These are phyloP conservation scores for Hemitrygon akajei DNA, from an alignment of 2,797 vertebrate genomes.

Conservation along the genomic window DNA sequence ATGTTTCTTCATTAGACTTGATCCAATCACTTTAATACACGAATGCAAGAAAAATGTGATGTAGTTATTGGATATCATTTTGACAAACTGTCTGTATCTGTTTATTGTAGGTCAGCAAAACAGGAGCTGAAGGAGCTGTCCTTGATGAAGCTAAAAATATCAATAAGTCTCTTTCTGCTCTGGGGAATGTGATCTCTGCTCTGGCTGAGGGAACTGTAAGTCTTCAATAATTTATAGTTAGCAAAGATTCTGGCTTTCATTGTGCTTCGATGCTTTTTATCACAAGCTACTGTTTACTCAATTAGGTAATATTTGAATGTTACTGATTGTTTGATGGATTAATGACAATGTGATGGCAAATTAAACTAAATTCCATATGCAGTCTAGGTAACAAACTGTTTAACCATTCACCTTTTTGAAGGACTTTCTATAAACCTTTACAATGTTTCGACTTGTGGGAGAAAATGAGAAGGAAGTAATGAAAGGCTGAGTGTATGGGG, in stretches of 20 bases:
- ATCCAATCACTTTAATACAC: conserved; percentile 6
- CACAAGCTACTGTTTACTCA: neutral
- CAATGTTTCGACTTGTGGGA: neutral
- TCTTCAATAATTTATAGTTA: conserved; percentile 41
- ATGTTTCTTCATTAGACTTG: neutral
- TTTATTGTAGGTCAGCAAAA: conserved; percentile 82
- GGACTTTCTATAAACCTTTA: neutral
- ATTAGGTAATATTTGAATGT: neutral
- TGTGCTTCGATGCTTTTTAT: neutral
- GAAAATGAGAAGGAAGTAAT: neutral
- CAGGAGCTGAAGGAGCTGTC: conserved; percentile 84
- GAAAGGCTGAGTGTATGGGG: neutral
- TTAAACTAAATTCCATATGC: neutral
- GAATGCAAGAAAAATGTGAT: neutral
- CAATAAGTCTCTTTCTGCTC: conserved; percentile 89
- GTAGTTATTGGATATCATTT: neutral
- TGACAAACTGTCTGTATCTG: conserved; percentile 37
- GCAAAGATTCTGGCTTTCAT: neutral
- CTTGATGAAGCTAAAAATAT: conserved; percentile 95
- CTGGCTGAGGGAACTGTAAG: conserved; percentile 89
- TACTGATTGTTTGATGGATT: neutral
- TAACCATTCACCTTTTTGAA: neutral
- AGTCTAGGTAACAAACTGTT: neutral
- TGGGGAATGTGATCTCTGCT: conserved; percentile 89
- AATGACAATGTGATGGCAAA: neutral